A percentile compares a stretch with the other conserved stretches of the same genome.
phyloP scores from a whole-genome alignment of 2,113 vertebrate genomes.

The Dicentrarchus labrax region DNA sequence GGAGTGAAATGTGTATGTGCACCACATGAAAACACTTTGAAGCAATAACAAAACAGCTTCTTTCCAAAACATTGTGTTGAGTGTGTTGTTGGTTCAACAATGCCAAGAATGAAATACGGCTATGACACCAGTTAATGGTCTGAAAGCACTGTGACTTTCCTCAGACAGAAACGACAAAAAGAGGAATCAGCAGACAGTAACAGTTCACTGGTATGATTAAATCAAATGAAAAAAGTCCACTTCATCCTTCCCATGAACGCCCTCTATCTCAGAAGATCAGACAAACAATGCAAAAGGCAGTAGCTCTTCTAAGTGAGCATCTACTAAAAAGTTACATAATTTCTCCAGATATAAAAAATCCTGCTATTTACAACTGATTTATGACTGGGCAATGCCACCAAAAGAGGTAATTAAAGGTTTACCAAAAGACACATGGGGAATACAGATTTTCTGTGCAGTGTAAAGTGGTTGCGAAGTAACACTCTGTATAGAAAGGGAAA shows the following conservation, averaged over 20 bases:
- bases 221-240: not conserved
- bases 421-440: conserved; percentile 6
- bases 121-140: not conserved
- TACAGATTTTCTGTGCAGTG: not conserved
- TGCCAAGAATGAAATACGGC: no score
- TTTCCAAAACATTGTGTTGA: not conserved
- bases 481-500: conserved; percentile 40
- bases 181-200: not conserved
- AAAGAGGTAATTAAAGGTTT: conserved; percentile 1
- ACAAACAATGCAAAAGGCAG: not conserved
- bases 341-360: not conserved
- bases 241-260: not conserved
- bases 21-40: not conserved
- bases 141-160: not conserved
- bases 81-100: not conserved
- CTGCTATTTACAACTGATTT: not conserved
- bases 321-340: not conserved
- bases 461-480: conserved; percentile 21
- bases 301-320: not conserved
- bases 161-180: not conserved
- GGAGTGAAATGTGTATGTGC: not conserved
- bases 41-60: not conserved
- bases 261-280: not conserved
- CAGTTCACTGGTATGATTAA: not conserved
- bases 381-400: not conserved